A percentile compares a stretch with the other conserved stretches of the same genome.
Evolutionary conservation across 2,888 invertebrate species (phyloP).

Genomic region (Cheiracanthium punctorium): DNA sequence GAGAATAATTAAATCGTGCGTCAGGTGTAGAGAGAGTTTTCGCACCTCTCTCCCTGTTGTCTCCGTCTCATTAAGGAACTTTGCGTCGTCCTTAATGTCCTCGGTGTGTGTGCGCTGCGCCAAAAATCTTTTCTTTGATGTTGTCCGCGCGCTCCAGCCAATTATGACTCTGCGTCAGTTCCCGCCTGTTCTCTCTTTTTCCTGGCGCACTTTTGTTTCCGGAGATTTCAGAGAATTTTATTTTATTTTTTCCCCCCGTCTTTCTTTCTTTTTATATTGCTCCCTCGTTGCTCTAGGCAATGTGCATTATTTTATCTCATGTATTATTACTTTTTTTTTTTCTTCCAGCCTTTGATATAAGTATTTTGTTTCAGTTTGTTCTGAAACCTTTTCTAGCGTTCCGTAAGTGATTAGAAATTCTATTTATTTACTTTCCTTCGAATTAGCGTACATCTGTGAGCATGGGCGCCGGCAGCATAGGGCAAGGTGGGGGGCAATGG

Average conservation of each 20-base stretch:
- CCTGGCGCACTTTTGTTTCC: background rate
- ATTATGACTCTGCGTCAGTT: slow-evolving; percentile 28
- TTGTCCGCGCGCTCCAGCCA: slow-evolving; percentile 46
- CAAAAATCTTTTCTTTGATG: slow-evolving; percentile 54
- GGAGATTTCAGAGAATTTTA: background rate
- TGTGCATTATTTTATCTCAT: background rate
- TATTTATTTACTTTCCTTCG: too few species aligned
- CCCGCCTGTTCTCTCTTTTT: slow-evolving; percentile 18
- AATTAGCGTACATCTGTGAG: too few species aligned
- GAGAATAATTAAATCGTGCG: slow-evolving; percentile 65
- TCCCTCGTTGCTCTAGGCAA: background rate
- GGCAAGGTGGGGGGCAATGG: too few species aligned
- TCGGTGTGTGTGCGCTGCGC: slow-evolving; percentile 47
- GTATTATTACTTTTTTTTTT: background rate
- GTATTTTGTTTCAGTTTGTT: background rate
- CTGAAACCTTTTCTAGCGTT: background rate
- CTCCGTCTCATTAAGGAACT: slow-evolving; percentile 55
- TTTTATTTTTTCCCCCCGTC: background rate
- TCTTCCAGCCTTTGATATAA: background rate
- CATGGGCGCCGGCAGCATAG: too few species aligned
- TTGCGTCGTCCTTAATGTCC: slow-evolving; percentile 50
- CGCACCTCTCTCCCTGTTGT: slow-evolving; percentile 51
- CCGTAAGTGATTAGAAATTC: background rate
- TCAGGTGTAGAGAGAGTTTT: slow-evolving; percentile 49
- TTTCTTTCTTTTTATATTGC: background rate